phyloP scores from a whole-genome alignment of 2,797 vertebrate species.

The Pteropus rufus region DNA sequence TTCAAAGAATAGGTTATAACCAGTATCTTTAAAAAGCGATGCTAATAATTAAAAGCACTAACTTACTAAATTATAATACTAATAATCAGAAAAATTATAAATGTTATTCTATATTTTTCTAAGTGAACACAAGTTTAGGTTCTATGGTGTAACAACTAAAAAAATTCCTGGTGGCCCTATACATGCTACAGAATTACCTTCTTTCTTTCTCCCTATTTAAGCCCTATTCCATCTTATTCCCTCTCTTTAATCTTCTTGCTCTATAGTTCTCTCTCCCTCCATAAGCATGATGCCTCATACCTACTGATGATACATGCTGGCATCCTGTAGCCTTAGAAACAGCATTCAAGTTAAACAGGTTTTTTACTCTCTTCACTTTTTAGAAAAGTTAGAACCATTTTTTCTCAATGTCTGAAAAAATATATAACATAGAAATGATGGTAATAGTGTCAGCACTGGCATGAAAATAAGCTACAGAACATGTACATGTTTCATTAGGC shows the following conservation, averaged over 20 bases:
- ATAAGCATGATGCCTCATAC: background rate
- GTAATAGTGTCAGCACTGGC: background rate
- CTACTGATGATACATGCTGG: background rate
- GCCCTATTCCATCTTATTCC: background rate
- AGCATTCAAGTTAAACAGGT: conserved; percentile 10
- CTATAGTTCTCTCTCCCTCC: background rate
- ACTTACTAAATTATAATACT: background rate
- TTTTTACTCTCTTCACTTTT: background rate
- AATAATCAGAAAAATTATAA: background rate
- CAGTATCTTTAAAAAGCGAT: background rate
- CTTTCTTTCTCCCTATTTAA: background rate
- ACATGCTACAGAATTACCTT: background rate
- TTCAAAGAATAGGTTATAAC: conserved; percentile 4
- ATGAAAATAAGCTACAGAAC: background rate
- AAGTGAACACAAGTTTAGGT: background rate
- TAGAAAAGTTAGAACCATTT: conserved; percentile 22
- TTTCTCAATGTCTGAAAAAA: background rate
- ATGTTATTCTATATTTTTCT: conserved; percentile 7
- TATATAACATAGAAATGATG: background rate
- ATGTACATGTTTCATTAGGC: background rate
- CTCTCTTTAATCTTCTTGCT: background rate
- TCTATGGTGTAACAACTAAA: background rate
- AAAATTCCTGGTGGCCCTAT: background rate
- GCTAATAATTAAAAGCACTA: background rate
- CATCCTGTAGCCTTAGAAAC: conserved; percentile 1